A percentile compares a stretch with the other conserved stretches of the same genome.
Evolutionary conservation across 2,113 vertebrate species (phyloP).

Genomic region (Tylochromis polylepis): DNA sequence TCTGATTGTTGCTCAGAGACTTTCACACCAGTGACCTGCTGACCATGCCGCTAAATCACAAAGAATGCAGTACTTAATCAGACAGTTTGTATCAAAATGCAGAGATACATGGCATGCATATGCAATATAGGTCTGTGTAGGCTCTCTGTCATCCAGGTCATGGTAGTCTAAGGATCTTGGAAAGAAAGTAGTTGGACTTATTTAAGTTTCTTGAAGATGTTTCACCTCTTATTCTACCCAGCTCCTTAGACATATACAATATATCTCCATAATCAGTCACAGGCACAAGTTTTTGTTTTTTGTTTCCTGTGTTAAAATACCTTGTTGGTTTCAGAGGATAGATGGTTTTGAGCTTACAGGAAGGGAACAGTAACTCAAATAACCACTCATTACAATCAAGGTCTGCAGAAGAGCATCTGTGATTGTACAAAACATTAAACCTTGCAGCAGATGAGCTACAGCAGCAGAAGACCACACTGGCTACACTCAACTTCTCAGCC

Average conservation of each 20-base stretch:
- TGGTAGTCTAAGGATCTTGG: background rate
- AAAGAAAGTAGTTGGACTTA: background rate
- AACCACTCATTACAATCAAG: background rate
- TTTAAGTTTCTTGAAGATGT: background rate
- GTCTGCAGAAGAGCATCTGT: background rate
- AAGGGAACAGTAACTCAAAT: background rate
- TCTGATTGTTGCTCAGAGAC: background rate
- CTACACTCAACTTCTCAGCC: background rate
- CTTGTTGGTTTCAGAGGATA: background rate
- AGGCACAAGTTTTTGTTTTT: background rate
- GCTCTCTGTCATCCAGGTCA: background rate
- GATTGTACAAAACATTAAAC: background rate
- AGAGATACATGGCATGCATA: background rate
- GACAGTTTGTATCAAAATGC: background rate
- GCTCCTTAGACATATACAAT: background rate
- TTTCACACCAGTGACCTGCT: background rate
- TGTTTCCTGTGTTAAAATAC: background rate
- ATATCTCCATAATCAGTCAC: fast-evolving
- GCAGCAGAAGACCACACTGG: background rate
- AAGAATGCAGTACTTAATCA: background rate
- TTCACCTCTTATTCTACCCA: background rate
- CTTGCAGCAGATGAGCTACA: background rate
- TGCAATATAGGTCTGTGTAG: background rate
- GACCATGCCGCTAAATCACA: background rate
- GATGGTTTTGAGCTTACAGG: background rate